A percentile compares a stretch with the other conserved stretches of the same genome.
phyloP scores from a whole-genome alignment of 2,888 invertebrate species.

The Pachydiplax longipennis region DNA sequence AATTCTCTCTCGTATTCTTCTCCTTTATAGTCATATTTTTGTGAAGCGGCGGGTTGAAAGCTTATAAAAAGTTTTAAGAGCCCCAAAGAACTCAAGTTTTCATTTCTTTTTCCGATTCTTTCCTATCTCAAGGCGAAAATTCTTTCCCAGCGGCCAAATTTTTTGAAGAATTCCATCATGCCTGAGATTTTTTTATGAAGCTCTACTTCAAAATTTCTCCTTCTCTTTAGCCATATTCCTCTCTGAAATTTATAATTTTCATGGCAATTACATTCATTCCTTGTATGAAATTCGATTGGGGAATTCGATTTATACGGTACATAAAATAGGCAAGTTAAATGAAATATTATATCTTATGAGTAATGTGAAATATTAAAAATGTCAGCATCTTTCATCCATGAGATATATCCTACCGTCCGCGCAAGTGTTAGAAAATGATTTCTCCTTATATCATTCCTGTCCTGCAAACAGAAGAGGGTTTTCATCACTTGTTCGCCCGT shows the following conservation, averaged over 20 bases:
- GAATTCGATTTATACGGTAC: background rate
- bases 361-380: background rate
- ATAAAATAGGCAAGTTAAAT: background rate
- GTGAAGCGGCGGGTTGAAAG: background rate
- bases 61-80: background rate
- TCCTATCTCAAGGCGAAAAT: background rate
- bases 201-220: too few relatives aligned
- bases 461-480: background rate
- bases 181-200: too few relatives aligned
- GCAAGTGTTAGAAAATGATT: background rate
- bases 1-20: background rate
- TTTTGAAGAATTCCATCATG: too few relatives aligned
- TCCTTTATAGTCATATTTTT: background rate
- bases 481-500: background rate
- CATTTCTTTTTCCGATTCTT: background rate
- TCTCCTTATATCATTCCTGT: background rate
- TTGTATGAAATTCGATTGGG: background rate
- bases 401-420: background rate
- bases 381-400: background rate
- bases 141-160: background rate
- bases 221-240: too few relatives aligned
- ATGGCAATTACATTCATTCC: background rate
- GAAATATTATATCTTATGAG: too few relatives aligned
- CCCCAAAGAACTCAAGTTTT: background rate
- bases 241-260: too few relatives aligned